A percentile compares a stretch with the other conserved stretches of the same genome.
Conservation (phyloP, 2,797 vertebrate genomes). For the Valencia hispanica region DNA sequence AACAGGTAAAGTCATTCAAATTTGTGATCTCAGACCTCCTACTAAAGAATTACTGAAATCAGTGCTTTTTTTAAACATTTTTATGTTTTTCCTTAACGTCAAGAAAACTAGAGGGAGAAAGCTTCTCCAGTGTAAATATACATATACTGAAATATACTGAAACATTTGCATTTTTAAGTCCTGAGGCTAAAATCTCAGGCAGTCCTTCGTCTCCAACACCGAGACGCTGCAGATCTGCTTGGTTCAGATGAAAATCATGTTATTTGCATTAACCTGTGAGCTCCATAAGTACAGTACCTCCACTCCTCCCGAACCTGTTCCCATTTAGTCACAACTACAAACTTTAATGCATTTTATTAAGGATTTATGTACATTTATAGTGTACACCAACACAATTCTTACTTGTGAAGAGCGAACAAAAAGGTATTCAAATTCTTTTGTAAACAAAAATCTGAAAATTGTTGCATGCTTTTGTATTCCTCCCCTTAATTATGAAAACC, state of each 20-base stretch:
- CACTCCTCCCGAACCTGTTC: neutral
- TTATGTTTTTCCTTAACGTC: no score
- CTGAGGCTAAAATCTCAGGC: neutral
- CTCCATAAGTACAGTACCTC: neutral
- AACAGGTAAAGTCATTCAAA: neutral
- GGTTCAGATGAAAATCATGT: neutral
- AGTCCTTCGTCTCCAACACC: neutral
- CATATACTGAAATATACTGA: no score
- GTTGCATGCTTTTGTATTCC: no score
- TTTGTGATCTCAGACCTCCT: neutral
- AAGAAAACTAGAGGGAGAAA: neutral
- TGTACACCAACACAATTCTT: no score
- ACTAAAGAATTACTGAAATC: neutral
- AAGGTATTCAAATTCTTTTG: no score
- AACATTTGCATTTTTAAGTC: constrained; percentile 1
- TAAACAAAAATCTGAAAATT: no score
- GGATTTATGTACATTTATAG: neutral
- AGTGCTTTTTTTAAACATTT: neutral
- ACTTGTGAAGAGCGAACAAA: no score
- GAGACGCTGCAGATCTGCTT: neutral
- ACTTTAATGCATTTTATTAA: neutral
- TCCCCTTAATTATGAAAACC: no score
- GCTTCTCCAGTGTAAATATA: neutral
- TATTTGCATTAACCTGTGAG: neutral
- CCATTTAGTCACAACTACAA: neutral